A percentile compares a stretch with the other conserved stretches of the same genome.
Evolutionary conservation across 2,888 invertebrate genomes (phyloP).

Genomic region (Cataglyphis rosenhaueri): DNA sequence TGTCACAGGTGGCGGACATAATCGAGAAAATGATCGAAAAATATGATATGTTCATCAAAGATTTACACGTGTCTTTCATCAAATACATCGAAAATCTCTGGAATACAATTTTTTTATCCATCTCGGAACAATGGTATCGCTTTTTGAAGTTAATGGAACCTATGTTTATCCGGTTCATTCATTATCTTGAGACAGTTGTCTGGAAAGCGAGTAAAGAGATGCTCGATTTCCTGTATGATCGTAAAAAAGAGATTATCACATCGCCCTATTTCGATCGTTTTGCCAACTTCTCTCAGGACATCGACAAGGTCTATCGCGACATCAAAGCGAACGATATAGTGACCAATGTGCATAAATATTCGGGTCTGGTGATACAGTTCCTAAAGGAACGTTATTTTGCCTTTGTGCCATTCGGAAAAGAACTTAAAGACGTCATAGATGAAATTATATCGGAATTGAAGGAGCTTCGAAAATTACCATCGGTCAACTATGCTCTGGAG

Average conservation of each 20-base stretch:
- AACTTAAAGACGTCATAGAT: conserved; percentile 88
- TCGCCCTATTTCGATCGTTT: conserved; percentile 94
- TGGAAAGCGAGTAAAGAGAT: conserved; percentile 92
- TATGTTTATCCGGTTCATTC: conserved; percentile 91
- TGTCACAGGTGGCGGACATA: conserved; percentile 90
- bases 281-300: conserved; percentile 92
- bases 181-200: conserved; percentile 91
- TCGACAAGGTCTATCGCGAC: conserved; percentile 92
- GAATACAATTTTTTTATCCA: conserved; percentile 89
- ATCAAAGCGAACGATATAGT: conserved; percentile 92
- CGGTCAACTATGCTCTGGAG: conserved; percentile 87
- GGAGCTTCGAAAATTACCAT: conserved; percentile 88
- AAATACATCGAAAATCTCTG: conserved; percentile 92
- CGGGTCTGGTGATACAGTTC: conserved; percentile 89
- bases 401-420: conserved; percentile 90
- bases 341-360: conserved; percentile 92
- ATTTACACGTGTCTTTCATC: conserved; percentile 90
- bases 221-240: conserved; percentile 93
- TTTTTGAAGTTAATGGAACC: conserved; percentile 92
- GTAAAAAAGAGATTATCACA: conserved; percentile 92
- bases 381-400: conserved; percentile 89
- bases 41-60: conserved; percentile 92
- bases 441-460: conserved; percentile 89
- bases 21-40: conserved; percentile 90
- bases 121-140: conserved; percentile 91